Evolutionary conservation across 2,888 invertebrate genomes (phyloP), one percentile per base, ranked within the genome.

Genomic region (Resseliella maxima): DNA sequence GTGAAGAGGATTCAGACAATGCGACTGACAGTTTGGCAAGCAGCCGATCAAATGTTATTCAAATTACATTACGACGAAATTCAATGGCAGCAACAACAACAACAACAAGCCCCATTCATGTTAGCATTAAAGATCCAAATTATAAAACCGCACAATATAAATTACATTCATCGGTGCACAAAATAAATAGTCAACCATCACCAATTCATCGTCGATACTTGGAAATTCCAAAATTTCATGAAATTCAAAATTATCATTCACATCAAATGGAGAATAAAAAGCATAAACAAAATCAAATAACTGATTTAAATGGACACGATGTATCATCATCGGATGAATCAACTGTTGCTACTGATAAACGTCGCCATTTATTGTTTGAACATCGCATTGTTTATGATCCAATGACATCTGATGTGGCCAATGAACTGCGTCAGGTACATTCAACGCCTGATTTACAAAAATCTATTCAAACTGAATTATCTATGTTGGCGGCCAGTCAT

Each of bases 381-480:
- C 83, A 83, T 83, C 41, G 38, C 1, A n/a, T 38, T n/a, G n/a
- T 83, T 38, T 83, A 41, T 18, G 83, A 38, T 38, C 83, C 83
- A 38, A 2, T 41, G 41, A 83, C 41, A 41, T 1, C 83, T 1
- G 83, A 38, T 83, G 83, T 83, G 38, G 83, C 41, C 21, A 41
- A 41, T 41, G 86, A 86, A 54, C 27, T 87, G 24, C 83, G 87
- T n/a, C 87, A 87, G 45, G 87, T 87, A 21, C 87, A 85, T 31
- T 91, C 91, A 3, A 90, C 91, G 0, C 91, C 91, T 2, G 91
- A 91, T 88, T 88, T 91, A 59, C 90, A 90, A 85, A 90, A 90
- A 88, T 89, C 38, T 45, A 86, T 83, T 27, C 87, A 86, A 18
- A 18, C 89, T 31, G 88, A 88, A 85, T 89, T 89, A 31, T 85